Percentiles rank a stretch among this genome's conserved stretches.
These are phyloP conservation scores for Ectobius pallidus DNA, from an alignment of 2,888 invertebrate genomes.

Conservation along the genomic window DNA sequence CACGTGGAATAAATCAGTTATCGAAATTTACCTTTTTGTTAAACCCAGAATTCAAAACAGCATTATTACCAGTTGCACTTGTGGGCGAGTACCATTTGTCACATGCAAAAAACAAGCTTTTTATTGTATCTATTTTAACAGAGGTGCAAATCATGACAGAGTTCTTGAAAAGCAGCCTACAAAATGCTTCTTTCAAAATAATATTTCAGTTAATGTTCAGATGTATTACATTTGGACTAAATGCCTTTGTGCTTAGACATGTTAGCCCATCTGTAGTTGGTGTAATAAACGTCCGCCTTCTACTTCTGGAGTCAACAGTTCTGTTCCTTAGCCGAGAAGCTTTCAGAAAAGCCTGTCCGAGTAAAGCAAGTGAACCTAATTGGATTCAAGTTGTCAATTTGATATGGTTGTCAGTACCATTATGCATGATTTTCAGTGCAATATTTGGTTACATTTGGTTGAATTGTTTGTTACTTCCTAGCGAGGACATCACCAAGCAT, in stretches of 20 bases:
- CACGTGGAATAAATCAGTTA: no score
- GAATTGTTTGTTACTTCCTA: conserved; percentile 68
- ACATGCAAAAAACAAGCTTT: no score
- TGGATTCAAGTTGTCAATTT: conserved; percentile 92
- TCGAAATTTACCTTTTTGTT: no score
- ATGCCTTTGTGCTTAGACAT: conserved; percentile 91
- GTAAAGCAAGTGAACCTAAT: conserved; percentile 71
- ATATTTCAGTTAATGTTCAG: conserved; percentile 82
- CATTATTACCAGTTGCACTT: no score
- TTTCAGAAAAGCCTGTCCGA: conserved; percentile 85
- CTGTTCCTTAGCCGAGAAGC: conserved; percentile 91
- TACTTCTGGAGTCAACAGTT: conserved; percentile 89
- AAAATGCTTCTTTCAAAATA: conserved; percentile 82
- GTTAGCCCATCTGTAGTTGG: conserved; percentile 91
- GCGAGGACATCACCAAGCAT: conserved; percentile 76
- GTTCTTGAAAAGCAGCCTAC: conserved; percentile 75
- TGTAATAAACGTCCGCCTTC: conserved; percentile 93
- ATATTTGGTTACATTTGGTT: conserved; percentile 87
- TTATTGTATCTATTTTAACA: no score
- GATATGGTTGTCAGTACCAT: conserved; percentile 89
- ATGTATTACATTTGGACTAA: conserved; percentile 87
- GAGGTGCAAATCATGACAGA: conserved; percentile 68
- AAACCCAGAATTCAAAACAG: no score
- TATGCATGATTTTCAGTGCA: conserved; percentile 73
- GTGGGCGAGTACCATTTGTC: no score